A percentile compares a stretch with the other conserved stretches of the same genome.
phyloP scores from a whole-genome alignment of 2,888 invertebrate genomes.

The Craniophora ligustri region DNA sequence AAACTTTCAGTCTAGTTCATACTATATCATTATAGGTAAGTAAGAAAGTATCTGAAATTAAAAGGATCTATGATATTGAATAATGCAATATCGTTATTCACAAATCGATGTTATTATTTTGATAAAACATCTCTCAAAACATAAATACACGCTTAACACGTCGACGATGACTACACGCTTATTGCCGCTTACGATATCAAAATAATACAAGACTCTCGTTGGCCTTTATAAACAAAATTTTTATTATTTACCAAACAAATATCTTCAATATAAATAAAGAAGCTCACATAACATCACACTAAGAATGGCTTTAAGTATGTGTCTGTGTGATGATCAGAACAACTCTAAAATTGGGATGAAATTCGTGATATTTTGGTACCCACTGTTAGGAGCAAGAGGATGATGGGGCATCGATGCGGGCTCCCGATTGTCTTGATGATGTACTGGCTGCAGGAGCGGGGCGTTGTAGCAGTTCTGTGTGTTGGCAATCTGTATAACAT shows the following conservation, averaged over 20 bases:
- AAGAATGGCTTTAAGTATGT: no score
- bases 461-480: conserved; percentile 81
- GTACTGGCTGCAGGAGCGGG: conserved; percentile 78
- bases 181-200: background rate
- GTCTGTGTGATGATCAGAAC: no score
- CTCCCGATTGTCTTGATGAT: conserved; percentile 69
- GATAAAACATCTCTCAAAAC: background rate
- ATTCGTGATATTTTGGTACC: conserved; percentile 31
- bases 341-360: no score
- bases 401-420: conserved; percentile 68
- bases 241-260: no score
- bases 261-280: no score
- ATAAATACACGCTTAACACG: conserved; percentile 22
- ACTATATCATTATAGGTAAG: no score
- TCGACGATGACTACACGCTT: conserved; percentile 1
- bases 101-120: conserved; percentile 11
- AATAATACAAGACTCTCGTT: background rate
- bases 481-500: conserved; percentile 71
- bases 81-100: no score
- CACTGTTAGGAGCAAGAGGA: conserved; percentile 73
- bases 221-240: background rate
- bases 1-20: no score
- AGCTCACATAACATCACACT: no score
- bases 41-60: no score
- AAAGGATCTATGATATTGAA: no score